Evolutionary conservation across 1,140 invertebrate species (phyloP).

Genomic region (Scylla paramamosain): DNA sequence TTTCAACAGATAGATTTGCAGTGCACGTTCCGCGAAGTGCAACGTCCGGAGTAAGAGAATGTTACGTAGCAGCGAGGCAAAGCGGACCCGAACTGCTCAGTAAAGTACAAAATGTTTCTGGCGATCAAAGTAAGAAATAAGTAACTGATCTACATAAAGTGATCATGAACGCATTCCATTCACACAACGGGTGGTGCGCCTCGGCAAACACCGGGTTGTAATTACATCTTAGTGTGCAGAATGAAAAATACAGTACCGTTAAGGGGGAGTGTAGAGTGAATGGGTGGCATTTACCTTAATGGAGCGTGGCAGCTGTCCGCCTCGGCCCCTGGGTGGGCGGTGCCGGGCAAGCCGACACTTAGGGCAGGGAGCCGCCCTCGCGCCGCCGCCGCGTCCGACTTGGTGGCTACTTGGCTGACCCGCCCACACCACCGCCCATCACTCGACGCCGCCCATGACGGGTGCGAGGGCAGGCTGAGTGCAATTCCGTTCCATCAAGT

Average conservation of each 20-base stretch:
- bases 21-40: neutral
- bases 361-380: neutral
- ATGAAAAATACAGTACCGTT: neutral
- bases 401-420: conserved; percentile 17
- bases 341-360: neutral
- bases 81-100: neutral
- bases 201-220: neutral
- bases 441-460: neutral
- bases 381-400: neutral
- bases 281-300: conserved; percentile 3
- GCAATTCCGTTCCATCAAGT: neutral
- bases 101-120: neutral
- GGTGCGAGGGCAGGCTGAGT: neutral
- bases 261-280: neutral
- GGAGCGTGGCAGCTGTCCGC: neutral
- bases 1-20: neutral
- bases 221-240: neutral
- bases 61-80: neutral
- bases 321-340: neutral
- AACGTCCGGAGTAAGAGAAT: neutral
- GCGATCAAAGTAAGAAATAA: neutral
- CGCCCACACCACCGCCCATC: conserved; percentile 15
- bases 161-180: neutral
- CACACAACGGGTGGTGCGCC: neutral
- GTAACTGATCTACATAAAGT: neutral